A percentile compares a stretch with the other conserved stretches of the same genome.
phyloP scores from a whole-genome alignment of 2,888 invertebrate species.

The Hypsopygia costalis region DNA sequence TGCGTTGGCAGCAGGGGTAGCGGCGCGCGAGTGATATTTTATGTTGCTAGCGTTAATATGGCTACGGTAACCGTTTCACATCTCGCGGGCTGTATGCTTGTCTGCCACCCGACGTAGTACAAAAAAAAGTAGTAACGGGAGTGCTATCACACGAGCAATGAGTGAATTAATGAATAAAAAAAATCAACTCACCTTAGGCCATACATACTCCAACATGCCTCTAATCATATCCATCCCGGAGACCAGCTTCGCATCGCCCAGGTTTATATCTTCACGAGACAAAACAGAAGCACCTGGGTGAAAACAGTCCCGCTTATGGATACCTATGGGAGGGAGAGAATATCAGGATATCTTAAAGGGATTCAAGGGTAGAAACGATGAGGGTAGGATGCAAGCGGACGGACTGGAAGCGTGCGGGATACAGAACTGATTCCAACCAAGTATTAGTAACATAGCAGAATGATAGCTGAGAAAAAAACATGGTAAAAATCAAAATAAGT shows the following conservation, averaged over 20 bases:
- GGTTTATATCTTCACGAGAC: conserved; percentile 82
- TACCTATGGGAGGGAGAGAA: conserved; percentile 64
- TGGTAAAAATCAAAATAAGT: conserved; percentile 6
- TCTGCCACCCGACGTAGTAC: too few relatives aligned
- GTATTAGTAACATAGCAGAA: conserved; percentile 54
- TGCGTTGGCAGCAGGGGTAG: too few relatives aligned
- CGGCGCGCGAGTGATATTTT: too few relatives aligned
- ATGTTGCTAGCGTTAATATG: too few relatives aligned
- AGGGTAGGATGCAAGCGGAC: conserved; percentile 28
- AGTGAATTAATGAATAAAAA: conserved; percentile 4
- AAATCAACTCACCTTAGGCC: conserved; percentile 88
- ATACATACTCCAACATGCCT: conserved; percentile 95
- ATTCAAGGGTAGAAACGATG: conserved; percentile 18
- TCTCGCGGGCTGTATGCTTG: too few relatives aligned
- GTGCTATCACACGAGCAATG: too few relatives aligned
- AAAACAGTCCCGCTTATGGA: conserved; percentile 90
- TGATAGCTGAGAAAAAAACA: conserved; percentile 8
- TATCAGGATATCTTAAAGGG: conserved; percentile 30
- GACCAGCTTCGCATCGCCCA: conserved; percentile 81
- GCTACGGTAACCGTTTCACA: too few relatives aligned
- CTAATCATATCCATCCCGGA: conserved; percentile 89
- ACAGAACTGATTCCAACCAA: conserved; percentile 73
- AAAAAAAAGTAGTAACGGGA: too few relatives aligned
- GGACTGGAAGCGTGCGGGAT: conserved; percentile 28
- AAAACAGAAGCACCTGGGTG: conserved; percentile 91